phyloP scores from a whole-genome alignment of 1,140 invertebrate species.

The Varroa destructor region DNA sequence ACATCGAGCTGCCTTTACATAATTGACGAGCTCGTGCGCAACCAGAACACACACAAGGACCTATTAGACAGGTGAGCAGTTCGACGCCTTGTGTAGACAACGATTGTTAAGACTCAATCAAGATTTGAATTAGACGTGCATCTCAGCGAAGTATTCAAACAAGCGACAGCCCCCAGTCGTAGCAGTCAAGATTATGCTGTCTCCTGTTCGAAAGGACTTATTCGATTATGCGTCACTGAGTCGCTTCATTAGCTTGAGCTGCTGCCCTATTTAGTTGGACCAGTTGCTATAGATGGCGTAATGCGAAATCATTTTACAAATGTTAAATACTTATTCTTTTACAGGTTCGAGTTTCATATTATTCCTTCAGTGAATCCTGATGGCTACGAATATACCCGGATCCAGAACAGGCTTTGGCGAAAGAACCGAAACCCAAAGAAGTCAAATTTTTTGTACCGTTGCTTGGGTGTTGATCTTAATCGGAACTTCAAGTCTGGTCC shows the following conservation, averaged over 20 bases:
- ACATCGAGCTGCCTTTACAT: constrained; percentile 34
- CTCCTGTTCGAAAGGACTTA: too few relatives aligned
- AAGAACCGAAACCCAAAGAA: constrained; percentile 33
- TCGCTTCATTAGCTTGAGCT: too few relatives aligned
- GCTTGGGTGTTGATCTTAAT: constrained; percentile 36
- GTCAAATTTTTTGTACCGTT: neutral
- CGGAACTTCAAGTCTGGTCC: constrained; percentile 34
- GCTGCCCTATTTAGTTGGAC: neutral
- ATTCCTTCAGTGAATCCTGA: constrained; percentile 35
- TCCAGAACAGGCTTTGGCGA: constrained; percentile 34
- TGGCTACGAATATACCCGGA: constrained; percentile 36
- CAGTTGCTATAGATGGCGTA: neutral
- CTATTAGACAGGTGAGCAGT: neutral
- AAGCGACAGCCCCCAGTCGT: too few relatives aligned
- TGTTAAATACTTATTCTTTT: neutral
- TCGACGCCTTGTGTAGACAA: too few relatives aligned
- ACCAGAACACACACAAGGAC: constrained; percentile 10
- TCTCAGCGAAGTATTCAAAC: too few relatives aligned
- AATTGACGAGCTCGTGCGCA: constrained; percentile 33
- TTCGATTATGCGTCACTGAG: too few relatives aligned
- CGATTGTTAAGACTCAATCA: too few relatives aligned
- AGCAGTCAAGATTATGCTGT: too few relatives aligned
- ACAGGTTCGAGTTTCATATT: constrained; percentile 34
- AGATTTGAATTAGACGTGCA: too few relatives aligned
- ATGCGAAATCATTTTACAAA: neutral